Percentiles rank a stretch among this genome's conserved stretches.
phyloP scores from a whole-genome alignment of 2,888 invertebrate species.

The Mycalesis mineus region DNA sequence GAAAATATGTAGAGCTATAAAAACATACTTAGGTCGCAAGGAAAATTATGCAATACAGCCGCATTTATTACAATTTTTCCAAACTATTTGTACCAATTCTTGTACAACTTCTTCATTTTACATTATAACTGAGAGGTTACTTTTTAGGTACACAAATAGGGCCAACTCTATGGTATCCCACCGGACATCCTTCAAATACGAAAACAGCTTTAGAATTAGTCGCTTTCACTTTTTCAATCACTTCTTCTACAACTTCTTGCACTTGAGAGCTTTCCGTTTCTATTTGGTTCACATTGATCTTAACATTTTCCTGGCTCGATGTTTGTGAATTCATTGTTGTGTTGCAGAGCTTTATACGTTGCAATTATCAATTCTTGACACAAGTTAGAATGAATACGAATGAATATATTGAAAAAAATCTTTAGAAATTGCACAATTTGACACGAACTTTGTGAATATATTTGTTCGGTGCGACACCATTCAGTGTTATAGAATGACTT shows the following conservation, averaged over 20 bases:
- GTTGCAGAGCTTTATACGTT: too few species aligned
- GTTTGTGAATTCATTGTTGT: conserved; percentile 6
- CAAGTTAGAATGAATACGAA: too few species aligned
- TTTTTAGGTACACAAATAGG: conserved; percentile 9
- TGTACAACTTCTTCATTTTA: neutral
- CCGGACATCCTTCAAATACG: conserved; percentile 5
- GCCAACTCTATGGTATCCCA: conserved; percentile 6
- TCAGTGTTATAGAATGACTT: neutral
- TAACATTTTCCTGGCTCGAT: neutral
- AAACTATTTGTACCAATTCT: too few species aligned
- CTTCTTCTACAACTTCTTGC: conserved; percentile 12
- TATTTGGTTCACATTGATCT: neutral
- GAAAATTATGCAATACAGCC: too few species aligned
- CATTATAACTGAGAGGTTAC: too few species aligned
- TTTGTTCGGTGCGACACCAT: neutral
- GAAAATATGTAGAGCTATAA: too few species aligned
- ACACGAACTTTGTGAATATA: too few species aligned
- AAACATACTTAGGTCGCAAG: too few species aligned
- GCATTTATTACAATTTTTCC: too few species aligned
- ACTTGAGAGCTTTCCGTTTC: neutral
- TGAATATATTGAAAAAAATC: too few species aligned
- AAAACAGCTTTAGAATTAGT: neutral
- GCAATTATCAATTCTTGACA: too few species aligned
- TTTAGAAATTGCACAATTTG: too few species aligned
- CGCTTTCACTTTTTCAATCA: conserved; percentile 2